These are phyloP conservation scores for Chrysolophus pictus DNA, from an alignment of 2,797 vertebrate species.

Conservation along the genomic window DNA sequence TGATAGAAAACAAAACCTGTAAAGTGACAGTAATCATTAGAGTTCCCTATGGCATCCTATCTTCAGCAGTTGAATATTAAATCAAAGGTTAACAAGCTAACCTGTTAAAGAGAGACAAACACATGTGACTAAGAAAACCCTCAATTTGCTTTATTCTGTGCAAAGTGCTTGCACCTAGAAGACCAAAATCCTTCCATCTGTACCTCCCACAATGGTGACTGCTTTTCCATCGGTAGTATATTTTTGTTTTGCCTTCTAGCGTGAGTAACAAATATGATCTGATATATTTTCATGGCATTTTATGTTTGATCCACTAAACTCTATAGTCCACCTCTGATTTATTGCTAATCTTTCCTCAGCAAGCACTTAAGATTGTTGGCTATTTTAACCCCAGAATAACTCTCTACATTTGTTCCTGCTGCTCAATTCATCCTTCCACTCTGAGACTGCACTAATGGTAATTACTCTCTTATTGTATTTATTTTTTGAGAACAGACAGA, in stretches of 20 bases:
- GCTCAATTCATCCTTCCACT: not conserved
- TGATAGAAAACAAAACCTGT: not conserved
- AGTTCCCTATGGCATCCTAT: not conserved
- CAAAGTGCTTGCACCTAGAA: not conserved
- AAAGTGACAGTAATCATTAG: not conserved
- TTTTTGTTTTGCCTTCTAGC: not conserved
- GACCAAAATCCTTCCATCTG: not conserved
- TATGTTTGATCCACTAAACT: not conserved
- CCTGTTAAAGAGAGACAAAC: not conserved
- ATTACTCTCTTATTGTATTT: not conserved
- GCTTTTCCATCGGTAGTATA: not conserved
- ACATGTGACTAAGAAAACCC: not conserved
- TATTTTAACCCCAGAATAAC: not conserved
- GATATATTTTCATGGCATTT: not conserved
- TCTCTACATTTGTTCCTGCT: not conserved
- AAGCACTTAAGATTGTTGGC: not conserved
- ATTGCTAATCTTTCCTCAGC: not conserved
- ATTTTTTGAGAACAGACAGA: not conserved
- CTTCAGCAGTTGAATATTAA: not conserved
- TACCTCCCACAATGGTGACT: not conserved
- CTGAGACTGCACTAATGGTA: not conserved
- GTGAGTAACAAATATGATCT: not conserved
- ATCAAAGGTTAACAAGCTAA: not conserved
- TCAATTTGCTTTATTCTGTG: not conserved
- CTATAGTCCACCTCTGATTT: not conserved